Base-by-base conservation (phyloP, 2,113 vertebrate species). In the Suncus etruscus region DNA sequence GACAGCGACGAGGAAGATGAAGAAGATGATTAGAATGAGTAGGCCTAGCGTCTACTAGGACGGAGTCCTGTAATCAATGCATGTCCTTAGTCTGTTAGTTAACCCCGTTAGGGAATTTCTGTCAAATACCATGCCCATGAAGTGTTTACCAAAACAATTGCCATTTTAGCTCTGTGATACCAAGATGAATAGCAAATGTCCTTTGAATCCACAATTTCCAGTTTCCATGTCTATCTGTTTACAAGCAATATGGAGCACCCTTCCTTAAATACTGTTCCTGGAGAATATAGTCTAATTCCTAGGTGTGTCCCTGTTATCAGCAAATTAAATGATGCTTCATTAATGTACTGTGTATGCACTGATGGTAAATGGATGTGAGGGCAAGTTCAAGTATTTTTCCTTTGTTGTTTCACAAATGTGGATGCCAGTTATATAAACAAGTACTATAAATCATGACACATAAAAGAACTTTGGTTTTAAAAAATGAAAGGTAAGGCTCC, bases 241-340 rank as follows among this genome's bases (percentile, higher is more conserved):
- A 99, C 98, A 99, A 99, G 99, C 99, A 99, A 99, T 99, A 99
- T 98, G 98, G 98, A 99, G 98, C 99, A 98, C 98, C 98, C 98
- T 99, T 98, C 98, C 99, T 99, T 99, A 98, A 92, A 98, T 97
- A 98, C 98, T 97, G 98, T 99, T 98, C 98, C 98, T 98, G 98
- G 98, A 98, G 97, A 98, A 98, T 98, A 94, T 99, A 99, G 97
- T 97, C 98, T 97, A 97, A 95, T 97, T 97, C 96, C 97, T 98
- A 97, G 98, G 98, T 98, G 98, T 99, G 98, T 98, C 98, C 98
- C 98, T 98, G 98, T 99, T 98, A 98, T 98, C 98, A 98, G 98
- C 98, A 98, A 98, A 98, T 98, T 98, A 98, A 99, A 98, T 98
- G 98, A 98, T 97, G 98, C 99, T 99, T 99, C 98, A 98, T 98